Conservation (phyloP, 1,140 invertebrate species). For the Drosophila kohkoa region DNA sequence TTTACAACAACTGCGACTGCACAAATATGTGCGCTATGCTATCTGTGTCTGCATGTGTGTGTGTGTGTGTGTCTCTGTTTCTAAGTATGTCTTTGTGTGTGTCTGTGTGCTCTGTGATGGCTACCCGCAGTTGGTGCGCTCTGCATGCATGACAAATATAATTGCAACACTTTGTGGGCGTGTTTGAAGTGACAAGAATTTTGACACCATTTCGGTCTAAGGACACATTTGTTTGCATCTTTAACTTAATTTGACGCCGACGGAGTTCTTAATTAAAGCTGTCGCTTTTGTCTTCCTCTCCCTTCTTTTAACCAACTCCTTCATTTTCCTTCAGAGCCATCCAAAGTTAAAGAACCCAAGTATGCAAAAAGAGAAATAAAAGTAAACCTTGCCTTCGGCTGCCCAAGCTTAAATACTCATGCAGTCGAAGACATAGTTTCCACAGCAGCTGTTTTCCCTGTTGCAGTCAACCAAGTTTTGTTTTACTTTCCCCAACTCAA, state of each 20-base stretch:
- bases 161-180: conserved; percentile 69
- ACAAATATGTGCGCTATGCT: not conserved
- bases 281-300: conserved; percentile 1
- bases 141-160: conserved; percentile 62
- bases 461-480: not conserved
- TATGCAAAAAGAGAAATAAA: not conserved
- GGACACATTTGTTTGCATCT: conserved; percentile 60
- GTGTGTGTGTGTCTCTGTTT: not conserved
- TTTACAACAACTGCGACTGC: conserved; percentile 1
- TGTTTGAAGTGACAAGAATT: conserved; percentile 67
- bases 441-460: not conserved
- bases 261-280: conserved; percentile 58
- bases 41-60: conserved; percentile 6
- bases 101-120: conserved; percentile 21
- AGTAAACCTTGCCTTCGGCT: not conserved
- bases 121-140: conserved; percentile 45
- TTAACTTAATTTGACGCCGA: conserved; percentile 58
- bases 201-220: conserved; percentile 65
- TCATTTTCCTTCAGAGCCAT: not conserved
- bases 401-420: not conserved
- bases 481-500: not conserved
- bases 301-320: not conserved
- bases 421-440: not conserved
- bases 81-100: not conserved
- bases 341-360: conserved; percentile 12